phyloP scores from a whole-genome alignment of 2,888 invertebrate species.

The Tiphia femorata region DNA sequence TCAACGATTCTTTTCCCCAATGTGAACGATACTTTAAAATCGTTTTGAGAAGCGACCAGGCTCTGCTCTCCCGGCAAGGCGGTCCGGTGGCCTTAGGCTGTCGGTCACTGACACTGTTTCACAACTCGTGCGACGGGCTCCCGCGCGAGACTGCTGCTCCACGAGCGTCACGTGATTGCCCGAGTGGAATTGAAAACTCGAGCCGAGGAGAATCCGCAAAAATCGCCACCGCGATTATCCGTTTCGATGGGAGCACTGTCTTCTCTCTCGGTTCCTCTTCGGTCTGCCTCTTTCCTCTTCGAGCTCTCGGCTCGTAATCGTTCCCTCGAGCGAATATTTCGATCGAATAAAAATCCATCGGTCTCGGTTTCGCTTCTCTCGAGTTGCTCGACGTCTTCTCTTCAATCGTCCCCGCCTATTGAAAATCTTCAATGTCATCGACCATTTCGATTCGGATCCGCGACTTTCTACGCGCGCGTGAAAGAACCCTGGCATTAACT shows the following conservation, averaged over 20 bases:
- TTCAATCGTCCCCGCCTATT: too few relatives aligned
- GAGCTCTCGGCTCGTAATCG: background rate
- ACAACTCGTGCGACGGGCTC: conserved; percentile 43
- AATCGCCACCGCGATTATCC: background rate
- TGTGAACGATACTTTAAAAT: conserved; percentile 55
- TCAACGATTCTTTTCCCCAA: conserved; percentile 20
- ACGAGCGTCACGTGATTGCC: conserved; percentile 39
- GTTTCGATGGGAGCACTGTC: too few relatives aligned
- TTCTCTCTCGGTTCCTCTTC: too few relatives aligned
- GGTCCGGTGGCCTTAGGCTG: conserved; percentile 66
- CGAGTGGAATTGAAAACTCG: conserved; percentile 33
- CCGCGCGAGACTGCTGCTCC: conserved; percentile 23
- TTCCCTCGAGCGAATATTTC: too few relatives aligned
- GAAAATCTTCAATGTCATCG: too few relatives aligned
- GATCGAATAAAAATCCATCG: too few relatives aligned
- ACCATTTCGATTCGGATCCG: too few relatives aligned
- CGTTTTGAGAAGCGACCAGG: conserved; percentile 46
- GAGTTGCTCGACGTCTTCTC: too few relatives aligned
- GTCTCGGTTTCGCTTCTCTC: too few relatives aligned
- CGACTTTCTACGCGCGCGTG: too few relatives aligned
- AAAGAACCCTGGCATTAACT: too few relatives aligned
- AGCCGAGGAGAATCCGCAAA: conserved; percentile 25
- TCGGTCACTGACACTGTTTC: conserved; percentile 69
- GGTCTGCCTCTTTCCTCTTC: too few relatives aligned
- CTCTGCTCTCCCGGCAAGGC: conserved; percentile 49